A percentile compares a stretch with the other conserved stretches of the same genome.
Evolutionary conservation across 2,888 invertebrate species (phyloP).

Genomic region (Dynastes hyllus): DNA sequence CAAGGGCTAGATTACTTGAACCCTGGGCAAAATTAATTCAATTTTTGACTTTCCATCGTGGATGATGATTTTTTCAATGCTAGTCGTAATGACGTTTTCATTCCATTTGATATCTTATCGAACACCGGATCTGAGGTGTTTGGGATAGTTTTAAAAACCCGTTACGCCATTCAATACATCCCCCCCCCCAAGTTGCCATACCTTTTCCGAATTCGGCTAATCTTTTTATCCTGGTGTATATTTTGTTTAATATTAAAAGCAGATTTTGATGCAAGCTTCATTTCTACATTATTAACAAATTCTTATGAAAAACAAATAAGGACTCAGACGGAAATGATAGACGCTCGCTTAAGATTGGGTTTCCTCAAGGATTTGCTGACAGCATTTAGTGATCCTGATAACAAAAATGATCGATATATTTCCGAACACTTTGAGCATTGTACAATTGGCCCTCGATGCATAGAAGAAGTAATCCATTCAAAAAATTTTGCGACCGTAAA

Average conservation of each 20-base stretch:
- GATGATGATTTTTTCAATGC: conserved; percentile 13
- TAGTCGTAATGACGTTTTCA: conserved; percentile 10
- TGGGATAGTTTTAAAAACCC: conserved; percentile 33
- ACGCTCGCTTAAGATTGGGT: background rate
- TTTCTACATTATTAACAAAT: conserved; percentile 32
- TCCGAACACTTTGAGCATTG: conserved; percentile 3
- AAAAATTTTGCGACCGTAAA: conserved; percentile 27
- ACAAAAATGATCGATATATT: conserved; percentile 18
- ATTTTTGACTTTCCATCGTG: conserved; percentile 28
- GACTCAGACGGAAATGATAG: background rate
- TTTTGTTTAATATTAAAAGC: conserved; percentile 30
- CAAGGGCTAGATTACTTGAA: conserved; percentile 46
- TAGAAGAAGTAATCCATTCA: conserved; percentile 3
- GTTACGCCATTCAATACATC: conserved; percentile 12
- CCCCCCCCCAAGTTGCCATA: background rate
- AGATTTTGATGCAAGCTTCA: conserved; percentile 42
- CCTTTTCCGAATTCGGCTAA: background rate
- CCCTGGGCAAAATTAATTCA: conserved; percentile 42
- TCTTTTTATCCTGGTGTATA: conserved; percentile 35
- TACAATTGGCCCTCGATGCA: background rate
- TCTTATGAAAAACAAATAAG: conserved; percentile 34
- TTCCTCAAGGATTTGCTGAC: background rate
- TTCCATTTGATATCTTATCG: conserved; percentile 2
- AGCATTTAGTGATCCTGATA: background rate
- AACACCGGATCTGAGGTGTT: background rate